Evolutionary conservation across 2,888 invertebrate genomes (phyloP).

Genomic region (Acronicta leporina): DNA sequence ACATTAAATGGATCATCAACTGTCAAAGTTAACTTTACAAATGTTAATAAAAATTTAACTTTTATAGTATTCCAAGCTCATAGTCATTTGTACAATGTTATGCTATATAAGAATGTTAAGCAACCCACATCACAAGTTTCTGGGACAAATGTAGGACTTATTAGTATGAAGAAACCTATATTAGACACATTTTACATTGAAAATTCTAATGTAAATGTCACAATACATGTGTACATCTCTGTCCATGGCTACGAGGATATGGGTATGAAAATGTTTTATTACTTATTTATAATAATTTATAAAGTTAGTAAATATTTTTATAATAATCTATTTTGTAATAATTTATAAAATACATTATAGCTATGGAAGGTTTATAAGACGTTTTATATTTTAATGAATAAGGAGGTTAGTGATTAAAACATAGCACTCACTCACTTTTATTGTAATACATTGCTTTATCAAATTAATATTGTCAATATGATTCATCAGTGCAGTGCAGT

Average conservation of each 20-base stretch:
- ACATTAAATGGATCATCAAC: conserved; percentile 66
- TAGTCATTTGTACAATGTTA: conserved; percentile 87
- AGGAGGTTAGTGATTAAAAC: fast-evolving
- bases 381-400: too few relatives aligned
- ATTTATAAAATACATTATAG: too few relatives aligned
- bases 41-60: conserved; percentile 80
- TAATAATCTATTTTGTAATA: too few relatives aligned
- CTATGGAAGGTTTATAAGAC: too few relatives aligned
- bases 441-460: too few relatives aligned
- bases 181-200: conserved; percentile 75
- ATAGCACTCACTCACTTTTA: too few relatives aligned
- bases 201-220: conserved; percentile 74
- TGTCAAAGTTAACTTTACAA: conserved; percentile 75
- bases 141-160: conserved; percentile 91
- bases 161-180: conserved; percentile 64
- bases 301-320: too few relatives aligned
- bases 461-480: too few relatives aligned
- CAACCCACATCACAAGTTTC: conserved; percentile 71
- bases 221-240: conserved; percentile 80
- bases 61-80: conserved; percentile 92
- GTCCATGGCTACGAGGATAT: conserved; percentile 84
- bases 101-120: conserved; percentile 81
- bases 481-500: too few relatives aligned
- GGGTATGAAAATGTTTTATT: conserved; percentile 75
- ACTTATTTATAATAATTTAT: too few relatives aligned